A percentile compares a stretch with the other conserved stretches of the same genome.
Conservation (phyloP, 1,140 invertebrate species). For the Hyles vespertilio region DNA sequence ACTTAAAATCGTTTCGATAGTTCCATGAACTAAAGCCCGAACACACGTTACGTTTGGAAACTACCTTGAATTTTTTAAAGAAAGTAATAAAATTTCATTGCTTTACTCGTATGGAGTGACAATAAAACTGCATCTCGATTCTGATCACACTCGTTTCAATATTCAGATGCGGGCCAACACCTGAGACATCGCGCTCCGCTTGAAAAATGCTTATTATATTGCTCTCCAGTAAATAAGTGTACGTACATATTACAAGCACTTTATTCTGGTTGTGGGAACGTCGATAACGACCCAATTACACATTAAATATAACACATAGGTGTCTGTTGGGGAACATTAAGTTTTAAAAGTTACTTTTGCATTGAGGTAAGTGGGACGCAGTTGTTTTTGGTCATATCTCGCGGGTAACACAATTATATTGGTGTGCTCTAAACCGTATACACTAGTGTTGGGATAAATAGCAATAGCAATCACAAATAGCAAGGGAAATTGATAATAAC, state of each 20-base stretch:
- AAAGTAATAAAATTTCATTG: conserved; percentile 66
- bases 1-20: background rate
- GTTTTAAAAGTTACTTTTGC: background rate
- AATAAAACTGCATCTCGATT: conserved; percentile 72
- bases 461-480: too few species aligned
- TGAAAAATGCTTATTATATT: conserved; percentile 72
- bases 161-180: conserved; percentile 62
- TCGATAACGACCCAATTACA: conserved; percentile 2
- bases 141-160: conserved; percentile 70
- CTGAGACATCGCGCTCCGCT: conserved; percentile 53
- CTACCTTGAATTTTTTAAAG: conserved; percentile 43
- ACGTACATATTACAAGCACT: conserved; percentile 13
- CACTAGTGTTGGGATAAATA: too few species aligned
- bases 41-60: conserved; percentile 25
- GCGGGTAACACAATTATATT: too few species aligned
- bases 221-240: conserved; percentile 53
- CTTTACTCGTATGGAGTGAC: conserved; percentile 57
- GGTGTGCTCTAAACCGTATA: too few species aligned
- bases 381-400: too few species aligned
- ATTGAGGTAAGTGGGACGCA: too few species aligned
- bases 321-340: background rate
- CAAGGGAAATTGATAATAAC: too few species aligned
- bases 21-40: conserved; percentile 12
- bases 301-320: background rate
- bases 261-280: background rate